Evolutionary conservation across 2,888 invertebrate genomes (phyloP), one percentile per base, ranked within the genome.

Genomic region (Smittia sp.): DNA sequence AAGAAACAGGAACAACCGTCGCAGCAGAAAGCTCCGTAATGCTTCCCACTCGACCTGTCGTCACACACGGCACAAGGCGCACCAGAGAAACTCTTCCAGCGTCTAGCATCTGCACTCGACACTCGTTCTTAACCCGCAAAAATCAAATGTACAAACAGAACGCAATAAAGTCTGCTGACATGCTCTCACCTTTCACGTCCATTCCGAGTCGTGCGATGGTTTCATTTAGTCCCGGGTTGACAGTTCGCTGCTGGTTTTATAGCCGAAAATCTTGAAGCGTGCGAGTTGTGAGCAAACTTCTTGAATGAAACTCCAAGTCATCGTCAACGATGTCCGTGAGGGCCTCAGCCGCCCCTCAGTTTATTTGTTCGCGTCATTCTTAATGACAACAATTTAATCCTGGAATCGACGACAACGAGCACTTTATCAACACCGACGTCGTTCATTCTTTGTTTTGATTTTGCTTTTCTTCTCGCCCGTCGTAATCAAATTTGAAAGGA

Each of bases 1-100:
- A 94, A 94, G 81, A 94, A 94, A 78, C 94, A 94, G 69, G 92
- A 92, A 79, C 94, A 94, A 0, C 94, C 94, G 79, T 94, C 94
- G 80, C 94, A 94, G 78, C 92, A 92, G 80, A 87, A 89, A 13
- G 92, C 90, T 0, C 93, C 93, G 78, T 93, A 93, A 79, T 93
- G 93, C 80, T 92, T 91, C 1, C 93, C 93, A 77, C 89, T 92
- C 22, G 91, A 91, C 78, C 90, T 87, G 81, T 93, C 92, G 0
- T 92, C 92, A 77, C 94, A 94, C 32, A 94, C 92, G 78, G 87
- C 86, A 78, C 93, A 94, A 1, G 89, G 88, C 24, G 86, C 85
- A 1, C n/a, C 54, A 11, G 41, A 1, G 24, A 11, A 41, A 67
- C 1, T 67, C 22, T 67, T 67, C 67, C 67, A 67, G 22, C 41